phyloP scores from a whole-genome alignment of 2,113 vertebrate genomes.

The Danionella cerebrum region DNA sequence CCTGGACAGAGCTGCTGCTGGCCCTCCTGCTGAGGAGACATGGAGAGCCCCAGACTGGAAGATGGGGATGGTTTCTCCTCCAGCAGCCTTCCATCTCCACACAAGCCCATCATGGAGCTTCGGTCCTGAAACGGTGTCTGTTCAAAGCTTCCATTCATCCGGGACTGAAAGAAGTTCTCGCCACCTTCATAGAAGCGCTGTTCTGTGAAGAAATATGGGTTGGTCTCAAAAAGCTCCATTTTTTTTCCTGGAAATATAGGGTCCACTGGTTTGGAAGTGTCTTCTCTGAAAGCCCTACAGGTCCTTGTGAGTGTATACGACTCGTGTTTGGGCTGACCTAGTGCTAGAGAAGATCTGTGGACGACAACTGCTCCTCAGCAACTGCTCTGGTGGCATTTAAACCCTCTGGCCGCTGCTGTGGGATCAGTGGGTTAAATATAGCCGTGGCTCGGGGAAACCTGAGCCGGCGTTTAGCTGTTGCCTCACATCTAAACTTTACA shows the following conservation, averaged over 20 bases:
- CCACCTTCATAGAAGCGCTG: constrained; percentile 89
- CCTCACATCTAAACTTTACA: constrained; percentile 94
- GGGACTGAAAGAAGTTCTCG: constrained; percentile 81
- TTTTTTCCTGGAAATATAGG: constrained; percentile 34
- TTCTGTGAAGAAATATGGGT: constrained; percentile 91
- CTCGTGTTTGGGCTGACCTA: constrained; percentile 48
- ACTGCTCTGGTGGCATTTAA: constrained; percentile 97
- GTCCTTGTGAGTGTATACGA: constrained; percentile 42
- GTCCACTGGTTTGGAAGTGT: constrained; percentile 40
- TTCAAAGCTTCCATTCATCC: constrained; percentile 75
- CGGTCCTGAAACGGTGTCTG: constrained; percentile 75
- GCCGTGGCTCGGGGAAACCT: constrained; percentile 86
- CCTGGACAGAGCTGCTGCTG: constrained; percentile 82
- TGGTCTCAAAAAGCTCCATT: constrained; percentile 98
- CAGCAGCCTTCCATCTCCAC: constrained; percentile 62
- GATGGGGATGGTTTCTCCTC: constrained; percentile 82
- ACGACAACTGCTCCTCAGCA: constrained; percentile 73
- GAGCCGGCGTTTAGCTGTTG: constrained; percentile 96
- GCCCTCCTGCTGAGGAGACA: constrained; percentile 70
- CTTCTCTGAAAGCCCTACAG: constrained; percentile 9
- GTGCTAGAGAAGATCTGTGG: constrained; percentile 68
- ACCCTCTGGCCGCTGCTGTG: constrained; percentile 89
- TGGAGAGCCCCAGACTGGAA: constrained; percentile 41
- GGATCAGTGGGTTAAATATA: constrained; percentile 99
- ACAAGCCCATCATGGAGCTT: constrained; percentile 71